phyloP scores from a whole-genome alignment of 2,113 vertebrate species.

The Otis tarda region DNA sequence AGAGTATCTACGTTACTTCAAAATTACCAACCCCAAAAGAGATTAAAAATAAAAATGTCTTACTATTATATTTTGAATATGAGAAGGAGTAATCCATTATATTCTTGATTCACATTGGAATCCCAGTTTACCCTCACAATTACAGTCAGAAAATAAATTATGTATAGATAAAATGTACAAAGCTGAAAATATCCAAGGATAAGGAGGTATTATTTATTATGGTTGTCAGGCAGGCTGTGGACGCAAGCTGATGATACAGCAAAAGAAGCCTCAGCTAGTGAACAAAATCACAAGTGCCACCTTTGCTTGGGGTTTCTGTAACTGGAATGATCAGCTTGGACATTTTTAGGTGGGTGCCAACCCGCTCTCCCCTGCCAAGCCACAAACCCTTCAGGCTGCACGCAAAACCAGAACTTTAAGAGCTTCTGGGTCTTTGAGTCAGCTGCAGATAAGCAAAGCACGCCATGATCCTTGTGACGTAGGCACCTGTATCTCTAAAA shows the following conservation, averaged over 20 bases:
- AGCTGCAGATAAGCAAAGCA: not conserved
- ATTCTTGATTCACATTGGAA: not conserved
- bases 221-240: not conserved
- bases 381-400: not conserved
- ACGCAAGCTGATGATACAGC: not conserved
- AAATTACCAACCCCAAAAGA: not conserved
- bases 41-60: not conserved
- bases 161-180: not conserved
- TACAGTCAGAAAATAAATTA: not conserved
- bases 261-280: not conserved
- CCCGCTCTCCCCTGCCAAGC: not conserved
- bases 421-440: not conserved
- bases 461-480: not conserved
- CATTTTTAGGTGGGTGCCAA: not conserved
- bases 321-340: not conserved
- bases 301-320: not conserved
- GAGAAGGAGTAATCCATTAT: not conserved
- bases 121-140: not conserved
- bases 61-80: not conserved
- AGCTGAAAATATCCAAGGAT: not conserved
- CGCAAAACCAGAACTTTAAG: not conserved
- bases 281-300: not conserved
- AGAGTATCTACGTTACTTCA: not conserved
- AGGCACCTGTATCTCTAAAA: not conserved
- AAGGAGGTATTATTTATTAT: not conserved